A percentile compares a stretch with the other conserved stretches of the same genome.
These are phyloP conservation scores for Erebia epiphron DNA, from an alignment of 2,888 invertebrate species.

Conservation along the genomic window DNA sequence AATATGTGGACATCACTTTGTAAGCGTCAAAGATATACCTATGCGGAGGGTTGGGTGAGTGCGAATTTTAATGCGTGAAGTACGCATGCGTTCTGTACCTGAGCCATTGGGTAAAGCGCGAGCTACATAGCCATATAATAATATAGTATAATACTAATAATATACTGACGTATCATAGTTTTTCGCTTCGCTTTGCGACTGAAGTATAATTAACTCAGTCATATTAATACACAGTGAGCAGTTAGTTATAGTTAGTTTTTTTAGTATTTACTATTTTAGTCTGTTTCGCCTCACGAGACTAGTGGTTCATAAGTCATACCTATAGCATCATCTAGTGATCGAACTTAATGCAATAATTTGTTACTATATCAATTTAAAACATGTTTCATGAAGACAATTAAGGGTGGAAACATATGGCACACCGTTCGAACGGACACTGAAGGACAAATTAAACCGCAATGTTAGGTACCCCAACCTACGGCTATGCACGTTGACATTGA, in stretches of 20 bases:
- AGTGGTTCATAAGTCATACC: conserved; percentile 53
- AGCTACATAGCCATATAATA: too few relatives aligned
- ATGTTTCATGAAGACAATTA: conserved; percentile 65
- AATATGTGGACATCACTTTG: too few relatives aligned
- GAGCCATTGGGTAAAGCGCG: too few relatives aligned
- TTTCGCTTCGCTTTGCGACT: too few relatives aligned
- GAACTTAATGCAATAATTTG: conserved; percentile 58
- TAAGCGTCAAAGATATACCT: too few relatives aligned
- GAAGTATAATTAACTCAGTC: too few relatives aligned
- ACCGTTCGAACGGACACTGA: neutral
- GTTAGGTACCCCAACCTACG: neutral
- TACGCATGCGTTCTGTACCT: too few relatives aligned
- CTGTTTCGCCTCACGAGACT: conserved; percentile 66
- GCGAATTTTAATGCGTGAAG: too few relatives aligned
- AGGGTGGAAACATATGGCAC: neutral
- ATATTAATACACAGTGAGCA: conserved; percentile 47
- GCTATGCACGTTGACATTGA: too few relatives aligned
- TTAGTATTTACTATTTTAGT: conserved; percentile 78
- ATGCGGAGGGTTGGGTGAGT: too few relatives aligned
- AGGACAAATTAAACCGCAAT: neutral
- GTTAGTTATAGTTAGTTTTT: conserved; percentile 60
- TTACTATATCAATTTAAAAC: conserved; percentile 58
- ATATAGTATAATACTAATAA: too few relatives aligned
- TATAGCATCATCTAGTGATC: conserved; percentile 50
- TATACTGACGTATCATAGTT: too few relatives aligned